Conservation (phyloP, 2,797 vertebrate genomes). For the Coregonus suidteri region DNA sequence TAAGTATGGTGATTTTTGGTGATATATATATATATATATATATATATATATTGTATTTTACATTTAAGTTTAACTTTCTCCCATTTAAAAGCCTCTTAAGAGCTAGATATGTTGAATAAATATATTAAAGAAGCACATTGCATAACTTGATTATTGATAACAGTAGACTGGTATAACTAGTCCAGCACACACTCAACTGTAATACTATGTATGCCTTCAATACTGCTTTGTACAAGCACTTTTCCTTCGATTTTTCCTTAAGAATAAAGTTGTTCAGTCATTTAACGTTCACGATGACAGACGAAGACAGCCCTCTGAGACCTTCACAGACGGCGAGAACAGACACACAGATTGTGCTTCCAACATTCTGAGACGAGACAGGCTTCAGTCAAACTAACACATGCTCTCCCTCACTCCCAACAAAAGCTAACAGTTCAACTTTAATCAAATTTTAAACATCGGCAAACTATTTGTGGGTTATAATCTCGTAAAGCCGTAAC, state of each 20-base stretch:
- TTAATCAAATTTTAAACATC: constrained; percentile 7
- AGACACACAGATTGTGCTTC: neutral
- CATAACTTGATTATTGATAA: constrained; percentile 12
- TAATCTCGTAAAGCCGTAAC: constrained; percentile 6
- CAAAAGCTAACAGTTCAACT: constrained; percentile 9
- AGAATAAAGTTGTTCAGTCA: neutral
- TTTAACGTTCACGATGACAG: neutral
- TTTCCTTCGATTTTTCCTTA: neutral
- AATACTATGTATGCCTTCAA: constrained; percentile 15
- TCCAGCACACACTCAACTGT: too few relatives aligned
- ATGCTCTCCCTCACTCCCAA: constrained; percentile 1
- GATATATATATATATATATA: constrained; percentile 1
- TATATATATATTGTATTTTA: neutral
- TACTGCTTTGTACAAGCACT: constrained; percentile 25
- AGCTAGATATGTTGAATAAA: constrained; percentile 27
- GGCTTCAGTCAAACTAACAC: too few relatives aligned
- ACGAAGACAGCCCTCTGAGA: neutral
- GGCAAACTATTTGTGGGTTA: constrained; percentile 10
- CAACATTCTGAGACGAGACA: neutral
- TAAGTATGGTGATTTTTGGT: neutral
- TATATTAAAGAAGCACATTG: constrained; percentile 23
- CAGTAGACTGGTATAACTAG: neutral
- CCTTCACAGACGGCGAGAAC: neutral
- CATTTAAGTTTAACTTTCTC: constrained; percentile 5
- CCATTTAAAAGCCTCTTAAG: neutral